Conservation (phyloP, 2,888 invertebrate genomes). For the Chloromyia formosa region DNA sequence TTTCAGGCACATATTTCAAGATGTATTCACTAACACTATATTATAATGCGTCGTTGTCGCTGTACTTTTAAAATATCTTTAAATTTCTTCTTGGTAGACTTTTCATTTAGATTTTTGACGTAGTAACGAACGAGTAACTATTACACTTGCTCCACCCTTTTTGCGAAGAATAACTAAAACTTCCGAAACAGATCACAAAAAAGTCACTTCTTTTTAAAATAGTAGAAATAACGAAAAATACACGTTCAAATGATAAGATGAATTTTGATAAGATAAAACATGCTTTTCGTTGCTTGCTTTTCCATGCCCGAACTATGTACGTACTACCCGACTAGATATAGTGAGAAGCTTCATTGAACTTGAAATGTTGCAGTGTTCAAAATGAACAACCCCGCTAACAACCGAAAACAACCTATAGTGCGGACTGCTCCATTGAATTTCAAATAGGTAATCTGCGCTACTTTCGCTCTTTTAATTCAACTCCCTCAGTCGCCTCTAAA, state of each 20-base stretch:
- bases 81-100: no score
- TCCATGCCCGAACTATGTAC: background rate
- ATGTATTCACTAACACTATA: background rate
- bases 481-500: background rate
- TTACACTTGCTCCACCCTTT: conserved; percentile 31
- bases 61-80: no score
- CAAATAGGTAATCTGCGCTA: conserved; percentile 12
- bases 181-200: background rate
- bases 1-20: background rate
- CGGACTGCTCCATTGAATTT: background rate
- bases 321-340: conserved; percentile 28
- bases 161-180: background rate
- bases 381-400: background rate
- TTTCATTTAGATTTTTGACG: no score
- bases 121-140: no score
- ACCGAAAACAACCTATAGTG: background rate
- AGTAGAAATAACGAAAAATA: conserved; percentile 18
- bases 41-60: no score
- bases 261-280: conserved; percentile 37
- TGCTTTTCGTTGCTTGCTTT: background rate
- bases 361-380: conserved; percentile 19
- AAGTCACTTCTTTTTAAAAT: conserved; percentile 11
- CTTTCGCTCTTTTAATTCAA: conserved; percentile 22
- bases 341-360: conserved; percentile 32
- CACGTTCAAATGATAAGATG: conserved; percentile 34